These are phyloP conservation scores for Eretmochelys imbricata DNA, from an alignment of 2,113 vertebrate genomes.

Conservation along the genomic window DNA sequence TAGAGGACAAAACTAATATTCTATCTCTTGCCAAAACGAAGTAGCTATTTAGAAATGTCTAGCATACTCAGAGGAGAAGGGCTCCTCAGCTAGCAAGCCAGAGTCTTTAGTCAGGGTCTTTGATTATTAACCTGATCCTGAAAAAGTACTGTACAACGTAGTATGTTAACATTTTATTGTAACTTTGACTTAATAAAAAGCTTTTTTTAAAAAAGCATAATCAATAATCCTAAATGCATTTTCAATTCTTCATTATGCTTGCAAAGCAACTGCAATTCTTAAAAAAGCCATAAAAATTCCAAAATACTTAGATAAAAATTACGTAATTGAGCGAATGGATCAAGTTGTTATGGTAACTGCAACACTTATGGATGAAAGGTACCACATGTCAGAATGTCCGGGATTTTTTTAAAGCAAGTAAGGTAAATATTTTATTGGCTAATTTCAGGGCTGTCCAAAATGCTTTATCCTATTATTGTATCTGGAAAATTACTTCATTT, in stretches of 20 bases:
- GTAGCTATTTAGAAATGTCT: not conserved
- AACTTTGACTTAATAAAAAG: not conserved
- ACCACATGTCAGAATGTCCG: slow-evolving; percentile 31
- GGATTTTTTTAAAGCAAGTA: not conserved
- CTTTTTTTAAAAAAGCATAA: not conserved
- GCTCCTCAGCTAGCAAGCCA: not conserved
- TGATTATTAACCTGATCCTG: not conserved
- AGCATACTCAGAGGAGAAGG: not conserved
- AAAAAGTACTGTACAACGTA: not conserved
- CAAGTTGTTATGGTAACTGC: slow-evolving; percentile 75
- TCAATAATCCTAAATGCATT: slow-evolving; percentile 32
- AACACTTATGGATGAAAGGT: slow-evolving; percentile 76
- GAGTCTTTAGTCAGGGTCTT: not conserved
- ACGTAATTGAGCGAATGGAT: slow-evolving; percentile 73
- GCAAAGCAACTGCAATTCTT: slow-evolving; percentile 67
- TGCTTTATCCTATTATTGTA: slow-evolving; percentile 35
- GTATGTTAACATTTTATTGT: not conserved
- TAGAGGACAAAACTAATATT: not conserved
- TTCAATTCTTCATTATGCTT: slow-evolving; percentile 56
- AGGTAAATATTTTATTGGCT: slow-evolving; percentile 62
- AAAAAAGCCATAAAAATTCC: slow-evolving; percentile 76
- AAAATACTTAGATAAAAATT: slow-evolving; percentile 78
- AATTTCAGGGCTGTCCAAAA: slow-evolving; percentile 51
- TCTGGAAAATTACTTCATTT: slow-evolving; percentile 44
- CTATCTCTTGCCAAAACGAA: not conserved